A percentile compares a stretch with the other conserved stretches of the same genome.
Conservation (phyloP, 2,888 invertebrate genomes). For the Poecilobothrus nobilitatus region DNA sequence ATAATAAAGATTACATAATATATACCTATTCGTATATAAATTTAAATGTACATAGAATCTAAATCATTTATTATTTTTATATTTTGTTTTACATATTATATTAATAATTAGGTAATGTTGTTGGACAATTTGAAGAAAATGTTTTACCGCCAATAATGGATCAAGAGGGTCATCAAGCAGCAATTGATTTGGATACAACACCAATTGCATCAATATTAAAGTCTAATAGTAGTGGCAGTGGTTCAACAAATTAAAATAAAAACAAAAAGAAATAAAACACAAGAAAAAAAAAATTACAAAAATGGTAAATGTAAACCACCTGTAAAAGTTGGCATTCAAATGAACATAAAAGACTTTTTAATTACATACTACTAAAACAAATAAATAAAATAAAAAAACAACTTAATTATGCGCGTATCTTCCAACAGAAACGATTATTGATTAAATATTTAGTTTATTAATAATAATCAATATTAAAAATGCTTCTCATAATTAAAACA, state of each 20-base stretch:
- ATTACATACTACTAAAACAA: neutral
- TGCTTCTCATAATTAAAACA: too few species aligned
- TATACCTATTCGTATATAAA: neutral
- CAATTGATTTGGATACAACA: slow-evolving; percentile 25
- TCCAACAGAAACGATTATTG: too few species aligned
- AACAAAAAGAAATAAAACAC: neutral
- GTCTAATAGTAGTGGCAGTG: slow-evolving; percentile 21
- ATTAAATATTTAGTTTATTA: too few species aligned
- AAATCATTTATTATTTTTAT: neutral
- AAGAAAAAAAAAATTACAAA: neutral
- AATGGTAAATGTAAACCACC: neutral
- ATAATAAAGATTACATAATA: neutral
- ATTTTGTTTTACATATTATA: neutral
- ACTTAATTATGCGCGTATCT: too few species aligned
- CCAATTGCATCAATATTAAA: slow-evolving; percentile 22
- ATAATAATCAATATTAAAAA: too few species aligned
- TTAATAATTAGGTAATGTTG: slow-evolving; percentile 58
- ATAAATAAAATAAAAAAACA: neutral
- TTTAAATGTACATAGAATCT: neutral
- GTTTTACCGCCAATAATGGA: slow-evolving; percentile 67
- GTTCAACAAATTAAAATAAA: slow-evolving; percentile 19
- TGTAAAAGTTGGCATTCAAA: neutral
- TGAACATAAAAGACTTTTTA: neutral
- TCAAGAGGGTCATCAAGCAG: slow-evolving; percentile 42
- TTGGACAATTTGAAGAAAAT: slow-evolving; percentile 65